These are phyloP conservation scores for Chelonoidis abingdonii DNA, from an alignment of 2,113 vertebrate species.

Conservation along the genomic window DNA sequence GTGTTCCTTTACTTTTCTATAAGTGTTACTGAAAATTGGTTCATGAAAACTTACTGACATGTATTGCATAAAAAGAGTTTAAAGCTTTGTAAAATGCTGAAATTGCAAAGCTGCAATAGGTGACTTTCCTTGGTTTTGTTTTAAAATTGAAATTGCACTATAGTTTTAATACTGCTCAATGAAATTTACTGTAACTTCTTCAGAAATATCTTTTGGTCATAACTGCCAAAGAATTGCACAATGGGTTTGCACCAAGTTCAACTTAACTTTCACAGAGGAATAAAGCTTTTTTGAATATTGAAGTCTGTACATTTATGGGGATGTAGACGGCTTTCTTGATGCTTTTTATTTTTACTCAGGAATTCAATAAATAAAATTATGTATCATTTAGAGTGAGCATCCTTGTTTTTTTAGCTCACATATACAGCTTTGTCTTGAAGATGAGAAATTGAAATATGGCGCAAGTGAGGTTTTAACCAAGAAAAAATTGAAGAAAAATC, in stretches of 20 bases:
- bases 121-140: neutral
- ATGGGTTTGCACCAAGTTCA: constrained; percentile 34
- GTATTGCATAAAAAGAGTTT: neutral
- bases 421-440: neutral
- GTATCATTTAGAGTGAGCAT: neutral
- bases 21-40: neutral
- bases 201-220: constrained; percentile 36
- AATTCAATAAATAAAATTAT: constrained; percentile 76
- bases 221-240: constrained; percentile 70
- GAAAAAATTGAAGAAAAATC: neutral
- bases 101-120: neutral
- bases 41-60: neutral
- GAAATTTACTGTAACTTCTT: neutral
- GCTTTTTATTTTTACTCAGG: constrained; percentile 74
- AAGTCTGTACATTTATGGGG: constrained; percentile 22
- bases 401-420: neutral
- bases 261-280: neutral
- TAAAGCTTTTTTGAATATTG: neutral
- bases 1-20: constrained; percentile 35
- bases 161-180: constrained; percentile 19
- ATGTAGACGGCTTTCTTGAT: constrained; percentile 41
- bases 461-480: neutral
- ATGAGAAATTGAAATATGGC: neutral
- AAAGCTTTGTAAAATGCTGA: neutral
- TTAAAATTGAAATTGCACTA: constrained; percentile 52